phyloP scores from a whole-genome alignment of 2,113 vertebrate species.

The Seriola dumerili region DNA sequence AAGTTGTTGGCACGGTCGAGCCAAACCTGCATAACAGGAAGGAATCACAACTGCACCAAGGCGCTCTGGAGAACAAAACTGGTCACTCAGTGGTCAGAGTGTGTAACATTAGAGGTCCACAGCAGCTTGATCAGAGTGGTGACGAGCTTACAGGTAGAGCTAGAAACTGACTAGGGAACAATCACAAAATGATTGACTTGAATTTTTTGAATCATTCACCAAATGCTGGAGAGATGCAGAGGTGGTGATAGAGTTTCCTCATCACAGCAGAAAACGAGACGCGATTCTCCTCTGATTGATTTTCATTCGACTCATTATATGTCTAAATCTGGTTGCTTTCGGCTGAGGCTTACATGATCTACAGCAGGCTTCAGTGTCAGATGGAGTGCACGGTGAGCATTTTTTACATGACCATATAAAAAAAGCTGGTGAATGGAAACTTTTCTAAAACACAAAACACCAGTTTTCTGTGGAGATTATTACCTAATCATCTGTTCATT shows the following conservation, averaged over 20 bases:
- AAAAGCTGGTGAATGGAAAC: not conserved
- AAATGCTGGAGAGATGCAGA: conserved; percentile 34
- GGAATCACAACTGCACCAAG: conserved; percentile 23
- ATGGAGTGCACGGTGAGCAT: not conserved
- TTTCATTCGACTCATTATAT: not conserved
- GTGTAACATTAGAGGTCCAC: conserved; percentile 25
- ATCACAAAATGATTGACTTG: conserved; percentile 43
- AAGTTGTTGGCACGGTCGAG: conserved; percentile 26
- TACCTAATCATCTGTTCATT: not conserved
- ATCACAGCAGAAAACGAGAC: conserved; percentile 17
- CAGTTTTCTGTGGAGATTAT: conserved; percentile 11
- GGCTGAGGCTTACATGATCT: not conserved
- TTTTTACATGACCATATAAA: not conserved
- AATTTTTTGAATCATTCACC: conserved; percentile 44
- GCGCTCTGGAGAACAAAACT: conserved; percentile 4
- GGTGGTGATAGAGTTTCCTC: conserved; percentile 46
- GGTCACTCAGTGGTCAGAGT: conserved; percentile 7
- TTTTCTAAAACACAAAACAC: not conserved
- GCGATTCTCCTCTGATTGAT: not conserved
- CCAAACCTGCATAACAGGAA: conserved; percentile 27
- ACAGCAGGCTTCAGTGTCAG: not conserved
- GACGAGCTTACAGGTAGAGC: not conserved
- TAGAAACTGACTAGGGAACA: conserved; percentile 22
- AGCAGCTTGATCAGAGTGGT: conserved; percentile 13
- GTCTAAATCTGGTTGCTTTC: not conserved